Base-by-base conservation (phyloP, 2,113 vertebrate species). In the Telmatochromis bifrenatus region DNA sequence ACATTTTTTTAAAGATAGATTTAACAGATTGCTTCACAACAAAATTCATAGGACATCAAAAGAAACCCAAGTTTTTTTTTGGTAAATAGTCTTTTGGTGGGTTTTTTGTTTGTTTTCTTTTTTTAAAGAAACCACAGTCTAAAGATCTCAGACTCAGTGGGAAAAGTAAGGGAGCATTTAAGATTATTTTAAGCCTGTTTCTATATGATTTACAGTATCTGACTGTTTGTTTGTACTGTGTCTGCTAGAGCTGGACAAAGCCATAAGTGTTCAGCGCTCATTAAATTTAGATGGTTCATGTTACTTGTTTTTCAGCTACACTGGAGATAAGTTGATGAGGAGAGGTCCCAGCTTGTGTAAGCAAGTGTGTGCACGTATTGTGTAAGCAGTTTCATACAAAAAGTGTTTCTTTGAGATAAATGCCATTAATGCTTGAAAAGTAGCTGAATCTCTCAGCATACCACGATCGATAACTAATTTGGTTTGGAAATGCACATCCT, bases 391-490 rank as follows among this genome's bases (percentile, higher is more conserved):
- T 83, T 70, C 15, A 84, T 4, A 47, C 14, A 62, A 83, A 83
- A 19, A 73, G 35, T 55, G 60, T 58, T 89, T 19, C 15, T 81
- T 45, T 75, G 54, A 79, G 65, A 75, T 39, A 7, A 35, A 55
- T 5, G 9, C 5, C 21, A 87, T 91, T 88, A 70, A 89, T 91
- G 35, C 8, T 42, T 82, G 19, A 89, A 91, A 85, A 92, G 84
- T 81, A 70, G 28, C 33, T 53, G 62, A 84, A 85, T 86, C 73
- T 77, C 77, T 85, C 58, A 70, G 68, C 58, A 58, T 81, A 84
- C 82, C 49, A 53, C 7, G 37, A 92, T 92, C 90, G 51, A 90
- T 92, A 92, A 26, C 33, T 88, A 90, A 89, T 94, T 91, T 86
- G 60, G 17, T 60, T 10, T 53, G 14, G 33, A 84, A 79, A 49